These are phyloP conservation scores for Tetragnatha montana DNA, from an alignment of 2,888 invertebrate species.

Conservation along the genomic window DNA sequence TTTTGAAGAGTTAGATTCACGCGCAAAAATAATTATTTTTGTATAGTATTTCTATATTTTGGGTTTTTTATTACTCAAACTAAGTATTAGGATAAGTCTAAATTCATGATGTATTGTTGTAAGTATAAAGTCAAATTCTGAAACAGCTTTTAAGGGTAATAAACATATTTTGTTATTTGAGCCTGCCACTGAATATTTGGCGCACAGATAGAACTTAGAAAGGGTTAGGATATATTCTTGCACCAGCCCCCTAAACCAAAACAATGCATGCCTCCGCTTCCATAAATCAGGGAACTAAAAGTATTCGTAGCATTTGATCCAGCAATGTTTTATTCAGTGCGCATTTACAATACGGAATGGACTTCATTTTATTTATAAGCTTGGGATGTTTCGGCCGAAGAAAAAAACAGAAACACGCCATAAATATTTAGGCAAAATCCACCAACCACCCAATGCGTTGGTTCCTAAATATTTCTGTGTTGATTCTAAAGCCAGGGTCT, in stretches of 20 bases:
- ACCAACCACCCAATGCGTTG: background rate
- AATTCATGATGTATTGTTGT: too few relatives aligned
- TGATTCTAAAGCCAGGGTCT: background rate
- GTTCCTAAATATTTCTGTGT: background rate
- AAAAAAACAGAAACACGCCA: slow-evolving; percentile 42
- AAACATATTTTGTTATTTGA: too few relatives aligned
- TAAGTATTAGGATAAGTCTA: too few relatives aligned
- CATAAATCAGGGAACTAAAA: slow-evolving; percentile 40
- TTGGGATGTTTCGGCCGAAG: slow-evolving; percentile 7
- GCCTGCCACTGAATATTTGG: background rate
- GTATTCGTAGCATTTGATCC: slow-evolving; percentile 49
- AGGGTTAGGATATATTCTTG: slow-evolving; percentile 13
- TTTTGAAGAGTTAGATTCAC: too few relatives aligned
- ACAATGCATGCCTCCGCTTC: slow-evolving; percentile 10
- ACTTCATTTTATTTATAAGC: slow-evolving; percentile 35
- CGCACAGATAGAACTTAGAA: background rate
- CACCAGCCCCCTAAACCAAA: slow-evolving; percentile 16
- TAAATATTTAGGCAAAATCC: slow-evolving; percentile 44
- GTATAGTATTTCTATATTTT: too few relatives aligned
- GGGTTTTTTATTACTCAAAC: too few relatives aligned
- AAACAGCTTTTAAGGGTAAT: too few relatives aligned
- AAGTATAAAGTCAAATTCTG: too few relatives aligned
- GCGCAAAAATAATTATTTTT: too few relatives aligned
- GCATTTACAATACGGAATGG: slow-evolving; percentile 40
- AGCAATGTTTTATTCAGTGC: slow-evolving; percentile 50